Conservation (phyloP, 1,140 invertebrate species). For the Atta colombica region DNA sequence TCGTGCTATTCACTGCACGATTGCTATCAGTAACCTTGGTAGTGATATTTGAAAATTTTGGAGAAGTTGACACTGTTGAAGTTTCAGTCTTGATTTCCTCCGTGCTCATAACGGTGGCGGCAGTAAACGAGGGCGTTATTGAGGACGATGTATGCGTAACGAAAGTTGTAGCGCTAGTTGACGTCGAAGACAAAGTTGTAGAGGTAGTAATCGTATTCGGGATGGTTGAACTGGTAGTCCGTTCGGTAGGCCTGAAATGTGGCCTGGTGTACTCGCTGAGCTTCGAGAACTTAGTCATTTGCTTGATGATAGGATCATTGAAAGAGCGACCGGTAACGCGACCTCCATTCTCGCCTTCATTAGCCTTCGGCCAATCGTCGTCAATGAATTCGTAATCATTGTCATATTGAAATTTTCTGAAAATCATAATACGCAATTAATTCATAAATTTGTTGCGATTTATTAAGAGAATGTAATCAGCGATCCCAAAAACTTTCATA, state of each 20-base stretch:
- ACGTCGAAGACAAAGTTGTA: constrained; percentile 10
- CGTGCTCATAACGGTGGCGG: not conserved
- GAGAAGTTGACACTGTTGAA: not conserved
- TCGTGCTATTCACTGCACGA: not conserved
- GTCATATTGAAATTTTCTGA: constrained; percentile 77
- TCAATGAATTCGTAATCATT: constrained; percentile 77
- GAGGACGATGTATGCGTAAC: constrained; percentile 1
- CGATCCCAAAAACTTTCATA: not conserved
- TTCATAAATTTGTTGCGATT: not conserved
- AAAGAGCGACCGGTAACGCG: constrained; percentile 73
- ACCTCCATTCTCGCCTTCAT: constrained; percentile 55
- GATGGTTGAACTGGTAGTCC: constrained; percentile 39
- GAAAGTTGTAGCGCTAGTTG: not conserved
- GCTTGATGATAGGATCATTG: constrained; percentile 67
- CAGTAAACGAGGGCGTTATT: not conserved
- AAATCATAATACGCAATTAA: constrained; percentile 5
- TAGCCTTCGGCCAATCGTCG: constrained; percentile 31
- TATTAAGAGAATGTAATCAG: not conserved
- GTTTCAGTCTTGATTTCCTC: constrained; percentile 6
- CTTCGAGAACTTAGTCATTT: constrained; percentile 74
- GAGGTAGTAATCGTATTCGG: constrained; percentile 79
- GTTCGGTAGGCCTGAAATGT: constrained; percentile 67
- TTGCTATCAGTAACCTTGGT: not conserved
- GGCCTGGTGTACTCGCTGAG: constrained; percentile 73
- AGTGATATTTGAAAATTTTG: constrained; percentile 1